Conservation (phyloP, 1,140 invertebrate species). For the Mya arenaria region DNA sequence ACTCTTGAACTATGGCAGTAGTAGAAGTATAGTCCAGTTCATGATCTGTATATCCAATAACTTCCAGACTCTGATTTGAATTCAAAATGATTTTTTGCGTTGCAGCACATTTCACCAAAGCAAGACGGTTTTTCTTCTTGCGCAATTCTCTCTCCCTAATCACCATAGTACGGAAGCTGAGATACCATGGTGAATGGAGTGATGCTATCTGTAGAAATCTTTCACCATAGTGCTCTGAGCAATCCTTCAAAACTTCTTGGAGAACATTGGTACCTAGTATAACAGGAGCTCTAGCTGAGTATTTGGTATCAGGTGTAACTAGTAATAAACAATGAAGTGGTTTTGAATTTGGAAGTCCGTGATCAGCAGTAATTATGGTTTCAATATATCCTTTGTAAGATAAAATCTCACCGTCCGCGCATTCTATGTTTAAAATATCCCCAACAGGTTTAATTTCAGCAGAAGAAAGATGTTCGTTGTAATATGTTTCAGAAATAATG, state of each 20-base stretch:
- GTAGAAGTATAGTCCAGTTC: not conserved
- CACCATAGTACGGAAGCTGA: constrained; percentile 1
- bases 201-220: constrained; percentile 24
- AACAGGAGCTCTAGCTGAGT: not conserved
- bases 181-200: constrained; percentile 8
- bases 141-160: constrained; percentile 13
- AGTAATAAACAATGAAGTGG: not conserved
- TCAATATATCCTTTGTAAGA: constrained; percentile 29
- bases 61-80: not conserved
- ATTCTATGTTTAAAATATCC: constrained; percentile 20
- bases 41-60: not conserved
- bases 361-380: not conserved
- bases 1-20: not conserved
- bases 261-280: constrained; percentile 8
- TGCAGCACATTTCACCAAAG: not conserved
- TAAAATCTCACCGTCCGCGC: constrained; percentile 24
- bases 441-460: not conserved
- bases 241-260: constrained; percentile 1
- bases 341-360: not conserved
- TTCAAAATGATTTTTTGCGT: not conserved
- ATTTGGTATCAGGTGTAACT: not conserved
- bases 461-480: constrained; percentile 17
- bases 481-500: not conserved
- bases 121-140: constrained; percentile 25
- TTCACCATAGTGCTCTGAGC: not conserved